These are phyloP conservation scores for Diarsia dahlii DNA, from an alignment of 2,888 invertebrate genomes.

Conservation along the genomic window DNA sequence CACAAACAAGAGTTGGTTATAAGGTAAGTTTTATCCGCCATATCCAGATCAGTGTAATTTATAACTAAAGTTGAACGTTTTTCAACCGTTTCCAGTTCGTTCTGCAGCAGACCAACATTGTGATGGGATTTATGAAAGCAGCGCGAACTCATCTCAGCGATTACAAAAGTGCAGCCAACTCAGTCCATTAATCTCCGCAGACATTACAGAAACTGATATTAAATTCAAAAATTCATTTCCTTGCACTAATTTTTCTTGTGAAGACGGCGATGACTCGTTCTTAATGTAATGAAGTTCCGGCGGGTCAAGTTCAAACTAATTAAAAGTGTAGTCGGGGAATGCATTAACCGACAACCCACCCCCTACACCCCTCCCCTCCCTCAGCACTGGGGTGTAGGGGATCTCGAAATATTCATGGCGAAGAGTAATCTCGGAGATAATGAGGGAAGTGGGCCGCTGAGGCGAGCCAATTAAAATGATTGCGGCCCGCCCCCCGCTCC, in stretches of 20 bases:
- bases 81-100: slow-evolving; percentile 36
- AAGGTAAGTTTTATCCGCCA: slow-evolving; percentile 23
- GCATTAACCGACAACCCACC: slow-evolving; percentile 55
- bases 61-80: slow-evolving; percentile 38
- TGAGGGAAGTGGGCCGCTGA: slow-evolving; percentile 68
- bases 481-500: slow-evolving; percentile 53
- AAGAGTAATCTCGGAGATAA: slow-evolving; percentile 69
- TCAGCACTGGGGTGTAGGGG: slow-evolving; percentile 7
- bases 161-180: slow-evolving; percentile 41
- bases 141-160: slow-evolving; percentile 26
- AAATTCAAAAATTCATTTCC: slow-evolving; percentile 56
- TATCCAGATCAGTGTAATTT: slow-evolving; percentile 31
- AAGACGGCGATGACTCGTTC: slow-evolving; percentile 57
- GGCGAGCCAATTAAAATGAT: slow-evolving; percentile 73
- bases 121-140: slow-evolving; percentile 39
- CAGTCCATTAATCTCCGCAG: slow-evolving; percentile 51
- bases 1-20: not conserved
- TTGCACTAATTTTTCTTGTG: slow-evolving; percentile 45
- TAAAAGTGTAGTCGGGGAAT: slow-evolving; percentile 67
- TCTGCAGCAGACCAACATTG: slow-evolving; percentile 19
- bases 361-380: no score
- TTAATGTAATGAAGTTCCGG: slow-evolving; percentile 63
- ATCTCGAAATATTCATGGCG: slow-evolving; percentile 69
- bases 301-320: slow-evolving; percentile 71
- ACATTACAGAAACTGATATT: slow-evolving; percentile 46